A percentile compares a stretch with the other conserved stretches of the same genome.
phyloP scores from a whole-genome alignment of 92 coral and sea anemone genomes.

The Bergia puertoricense region DNA sequence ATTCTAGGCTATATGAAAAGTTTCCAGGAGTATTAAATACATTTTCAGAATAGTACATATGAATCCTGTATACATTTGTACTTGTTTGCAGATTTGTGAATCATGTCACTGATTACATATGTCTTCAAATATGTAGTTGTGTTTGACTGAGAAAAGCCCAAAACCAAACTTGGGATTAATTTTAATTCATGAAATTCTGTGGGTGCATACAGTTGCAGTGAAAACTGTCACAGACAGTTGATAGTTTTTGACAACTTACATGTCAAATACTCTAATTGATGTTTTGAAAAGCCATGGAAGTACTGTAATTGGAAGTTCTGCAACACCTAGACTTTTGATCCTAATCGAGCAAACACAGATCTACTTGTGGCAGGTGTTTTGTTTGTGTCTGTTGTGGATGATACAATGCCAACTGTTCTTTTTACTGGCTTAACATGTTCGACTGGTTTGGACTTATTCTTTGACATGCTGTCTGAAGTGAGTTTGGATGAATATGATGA shows the following conservation, averaged over 20 bases:
- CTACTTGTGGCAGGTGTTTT: constrained; percentile 16
- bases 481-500: constrained; percentile 26
- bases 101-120: no score
- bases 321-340: constrained; percentile 24
- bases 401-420: constrained; percentile 37
- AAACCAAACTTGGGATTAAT: no score
- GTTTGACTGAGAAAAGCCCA: no score
- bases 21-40: no score
- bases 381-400: constrained; percentile 26
- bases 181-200: no score
- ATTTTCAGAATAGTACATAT: no score
- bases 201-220: no score
- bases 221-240: background rate
- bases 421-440: constrained; percentile 39
- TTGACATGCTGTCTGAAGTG: constrained; percentile 11
- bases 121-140: no score
- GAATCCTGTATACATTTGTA: no score
- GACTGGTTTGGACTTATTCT: constrained; percentile 14
- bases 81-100: no score
- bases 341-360: constrained; percentile 42
- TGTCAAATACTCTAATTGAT: background rate
- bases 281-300: background rate
- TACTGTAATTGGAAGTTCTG: background rate
- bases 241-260: background rate
- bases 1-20: no score